Percentiles rank a stretch among this genome's conserved stretches.
Conservation (phyloP, 2,888 invertebrate genomes). For the Limnephilus marmoratus region DNA sequence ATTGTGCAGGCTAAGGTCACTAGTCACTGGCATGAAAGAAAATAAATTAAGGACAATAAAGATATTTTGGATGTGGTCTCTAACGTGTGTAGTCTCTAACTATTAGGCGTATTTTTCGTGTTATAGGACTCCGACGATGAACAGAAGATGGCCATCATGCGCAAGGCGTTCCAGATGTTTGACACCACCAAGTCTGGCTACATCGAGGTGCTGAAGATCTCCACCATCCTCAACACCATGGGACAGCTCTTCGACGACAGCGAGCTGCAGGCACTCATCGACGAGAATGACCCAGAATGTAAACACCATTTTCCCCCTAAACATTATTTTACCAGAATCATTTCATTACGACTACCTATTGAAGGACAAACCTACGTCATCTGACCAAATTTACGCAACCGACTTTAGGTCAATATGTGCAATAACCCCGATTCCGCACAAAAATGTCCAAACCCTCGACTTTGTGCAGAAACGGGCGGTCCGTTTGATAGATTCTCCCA, state of each 20-base stretch:
- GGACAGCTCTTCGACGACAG: conserved; percentile 95
- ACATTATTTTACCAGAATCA: too few species aligned
- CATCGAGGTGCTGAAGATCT: conserved; percentile 93
- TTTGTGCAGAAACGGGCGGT: too few species aligned
- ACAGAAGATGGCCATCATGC: conserved; percentile 92
- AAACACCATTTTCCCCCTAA: background rate
- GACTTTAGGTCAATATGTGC: background rate
- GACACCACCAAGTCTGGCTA: conserved; percentile 95
- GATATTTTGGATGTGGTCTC: too few species aligned
- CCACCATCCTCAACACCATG: conserved; percentile 95
- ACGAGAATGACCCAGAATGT: conserved; percentile 93
- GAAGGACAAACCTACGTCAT: too few species aligned
- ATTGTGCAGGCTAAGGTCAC: too few species aligned
- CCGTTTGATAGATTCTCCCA: too few species aligned
- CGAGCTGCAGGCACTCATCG: conserved; percentile 92
- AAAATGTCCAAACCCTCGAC: background rate
- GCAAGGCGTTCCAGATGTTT: conserved; percentile 98
- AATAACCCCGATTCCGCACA: background rate
- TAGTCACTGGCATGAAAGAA: too few species aligned
- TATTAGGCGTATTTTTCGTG: background rate
- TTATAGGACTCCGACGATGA: conserved; percentile 81
- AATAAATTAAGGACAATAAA: too few species aligned
- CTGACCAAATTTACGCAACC: background rate
- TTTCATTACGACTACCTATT: too few species aligned
- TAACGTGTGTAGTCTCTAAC: background rate